Conservation (phyloP, 2,113 vertebrate species). For the Dendrocopos noguchii region DNA sequence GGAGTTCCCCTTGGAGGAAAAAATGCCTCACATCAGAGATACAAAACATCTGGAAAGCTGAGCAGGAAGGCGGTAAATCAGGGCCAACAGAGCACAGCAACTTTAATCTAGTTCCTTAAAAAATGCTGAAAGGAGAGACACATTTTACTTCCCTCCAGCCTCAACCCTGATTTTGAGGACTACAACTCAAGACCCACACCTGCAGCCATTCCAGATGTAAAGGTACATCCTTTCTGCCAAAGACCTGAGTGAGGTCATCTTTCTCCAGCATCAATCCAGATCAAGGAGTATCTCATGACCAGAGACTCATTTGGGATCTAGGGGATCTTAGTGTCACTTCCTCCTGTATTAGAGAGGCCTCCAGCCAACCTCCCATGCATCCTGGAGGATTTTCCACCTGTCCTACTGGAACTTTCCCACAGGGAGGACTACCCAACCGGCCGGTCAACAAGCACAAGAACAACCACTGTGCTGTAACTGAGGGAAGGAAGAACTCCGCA, state of each 20-base stretch:
- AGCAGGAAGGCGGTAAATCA: neutral
- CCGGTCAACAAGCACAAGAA: neutral
- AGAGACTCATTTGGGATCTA: neutral
- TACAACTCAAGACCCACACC: neutral
- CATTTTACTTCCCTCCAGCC: neutral
- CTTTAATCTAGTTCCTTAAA: neutral
- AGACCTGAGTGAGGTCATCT: neutral
- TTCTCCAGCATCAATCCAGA: neutral
- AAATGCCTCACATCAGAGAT: neutral
- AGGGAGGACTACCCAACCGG: neutral
- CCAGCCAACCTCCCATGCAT: neutral
- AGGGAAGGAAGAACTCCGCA: constrained; percentile 1
- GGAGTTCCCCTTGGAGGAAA: constrained; percentile 50
- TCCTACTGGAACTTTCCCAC: neutral
- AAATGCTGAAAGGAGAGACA: neutral
- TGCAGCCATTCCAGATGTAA: neutral
- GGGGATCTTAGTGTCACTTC: neutral
- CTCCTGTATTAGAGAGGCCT: neutral
- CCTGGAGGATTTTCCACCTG: neutral
- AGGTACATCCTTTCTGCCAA: neutral
- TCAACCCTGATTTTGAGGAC: neutral
- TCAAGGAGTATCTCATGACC: neutral
- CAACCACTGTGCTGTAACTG: neutral
- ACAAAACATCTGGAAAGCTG: constrained; percentile 43
- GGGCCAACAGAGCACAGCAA: neutral